Conservation (phyloP, 1,140 invertebrate genomes). For the Luehdorfia chinensis region DNA sequence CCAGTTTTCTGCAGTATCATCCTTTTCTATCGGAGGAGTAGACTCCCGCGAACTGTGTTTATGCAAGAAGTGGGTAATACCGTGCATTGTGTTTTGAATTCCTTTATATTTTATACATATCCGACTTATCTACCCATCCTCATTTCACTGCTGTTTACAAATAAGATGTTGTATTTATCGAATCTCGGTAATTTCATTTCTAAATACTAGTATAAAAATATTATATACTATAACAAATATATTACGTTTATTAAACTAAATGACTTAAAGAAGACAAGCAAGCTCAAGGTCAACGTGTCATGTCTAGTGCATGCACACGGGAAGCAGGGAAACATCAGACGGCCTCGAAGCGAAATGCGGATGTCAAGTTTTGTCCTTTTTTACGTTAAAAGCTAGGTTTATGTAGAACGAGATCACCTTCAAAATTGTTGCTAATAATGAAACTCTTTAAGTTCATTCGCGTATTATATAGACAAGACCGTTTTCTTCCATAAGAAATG, state of each 20-base stretch:
- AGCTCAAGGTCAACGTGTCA: conserved; percentile 38
- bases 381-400: conserved; percentile 32
- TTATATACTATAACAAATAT: too few relatives aligned
- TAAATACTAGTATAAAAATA: too few relatives aligned
- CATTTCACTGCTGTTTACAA: background rate
- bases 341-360: conserved; percentile 27
- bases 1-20: conserved; percentile 46
- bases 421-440: conserved; percentile 24
- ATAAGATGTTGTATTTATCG: conserved; percentile 12
- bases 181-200: conserved; percentile 19
- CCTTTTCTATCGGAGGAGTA: conserved; percentile 46
- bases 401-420: conserved; percentile 51
- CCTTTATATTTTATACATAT: background rate
- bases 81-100: conserved; percentile 47
- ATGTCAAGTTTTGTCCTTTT: conserved; percentile 22
- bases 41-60: conserved; percentile 51
- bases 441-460: too few relatives aligned
- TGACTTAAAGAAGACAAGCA: background rate
- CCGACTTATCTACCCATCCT: background rate
- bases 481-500: too few relatives aligned
- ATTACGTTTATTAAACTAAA: too few relatives aligned
- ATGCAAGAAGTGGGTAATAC: conserved; percentile 53
- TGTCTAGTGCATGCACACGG: conserved; percentile 40
- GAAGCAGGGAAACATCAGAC: conserved; percentile 31
- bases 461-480: too few relatives aligned